These are phyloP conservation scores for Salmo trutta DNA, from an alignment of 2,797 vertebrate genomes.

Conservation along the genomic window DNA sequence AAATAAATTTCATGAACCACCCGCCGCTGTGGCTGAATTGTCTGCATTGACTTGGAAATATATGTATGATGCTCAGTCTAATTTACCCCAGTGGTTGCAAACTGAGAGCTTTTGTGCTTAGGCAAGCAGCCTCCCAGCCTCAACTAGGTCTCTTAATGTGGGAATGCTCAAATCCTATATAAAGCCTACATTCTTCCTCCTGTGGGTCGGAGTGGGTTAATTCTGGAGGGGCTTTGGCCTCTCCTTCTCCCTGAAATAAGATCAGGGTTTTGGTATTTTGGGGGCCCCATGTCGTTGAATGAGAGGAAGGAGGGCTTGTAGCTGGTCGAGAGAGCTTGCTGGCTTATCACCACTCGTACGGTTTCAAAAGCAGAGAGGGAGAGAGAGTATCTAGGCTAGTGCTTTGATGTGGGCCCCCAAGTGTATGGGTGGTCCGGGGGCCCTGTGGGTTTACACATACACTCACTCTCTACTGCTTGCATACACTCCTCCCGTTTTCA, in stretches of 20 bases:
- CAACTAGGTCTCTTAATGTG: constrained; percentile 52
- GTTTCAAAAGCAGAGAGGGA: constrained; percentile 52
- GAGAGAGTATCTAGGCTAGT: constrained; percentile 42
- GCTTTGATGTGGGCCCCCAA: constrained; percentile 64
- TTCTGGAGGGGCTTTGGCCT: constrained; percentile 36
- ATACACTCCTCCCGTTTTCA: constrained; percentile 45
- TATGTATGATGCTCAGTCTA: constrained; percentile 65
- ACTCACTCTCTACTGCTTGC: constrained; percentile 21
- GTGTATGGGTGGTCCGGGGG: constrained; percentile 64
- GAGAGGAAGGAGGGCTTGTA: constrained; percentile 45
- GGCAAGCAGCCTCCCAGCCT: constrained; percentile 41
- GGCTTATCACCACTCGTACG: constrained; percentile 59
- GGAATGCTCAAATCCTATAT: constrained; percentile 51
- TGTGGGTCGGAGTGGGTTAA: constrained; percentile 32
- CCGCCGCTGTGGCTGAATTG: constrained; percentile 55
- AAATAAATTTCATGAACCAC: constrained; percentile 69
- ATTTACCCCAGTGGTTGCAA: constrained; percentile 59
- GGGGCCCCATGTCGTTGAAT: constrained; percentile 49
- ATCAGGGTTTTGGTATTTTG: constrained; percentile 49
- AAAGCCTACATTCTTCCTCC: constrained; percentile 55
- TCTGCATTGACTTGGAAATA: constrained; percentile 64
- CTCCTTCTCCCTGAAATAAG: constrained; percentile 46
- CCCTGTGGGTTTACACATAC: constrained; percentile 48
- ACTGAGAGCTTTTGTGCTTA: constrained; percentile 63
- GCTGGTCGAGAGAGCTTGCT: constrained; percentile 45